Base-by-base conservation (phyloP, 1,140 invertebrate genomes). In the Zaprionus nigranus region DNA sequence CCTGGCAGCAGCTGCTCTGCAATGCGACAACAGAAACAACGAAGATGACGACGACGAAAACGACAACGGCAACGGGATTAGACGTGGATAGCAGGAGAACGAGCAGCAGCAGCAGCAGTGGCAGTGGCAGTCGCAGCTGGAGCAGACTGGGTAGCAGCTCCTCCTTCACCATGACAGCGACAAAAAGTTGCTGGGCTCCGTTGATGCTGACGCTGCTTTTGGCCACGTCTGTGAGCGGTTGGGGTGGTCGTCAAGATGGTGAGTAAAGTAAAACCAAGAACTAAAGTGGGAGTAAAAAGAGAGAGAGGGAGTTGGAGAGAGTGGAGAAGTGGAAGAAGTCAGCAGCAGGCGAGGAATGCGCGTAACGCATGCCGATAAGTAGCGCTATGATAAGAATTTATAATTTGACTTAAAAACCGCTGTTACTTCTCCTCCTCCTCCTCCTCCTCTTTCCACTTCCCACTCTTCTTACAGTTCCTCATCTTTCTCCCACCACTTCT, bases 331-430 rank as follows among this genome's bases (percentile, higher is more conserved):
- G n/a, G n/a, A 4, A n/a, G 34, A 12, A 9, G n/a, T 30, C 28
- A 58, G 30, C 24, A 57, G 54, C 54, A 58, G 22, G 66, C 13
- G 30, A 43, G 43, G 61, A 62, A 60, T 73, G 63, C 63, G 71
- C 75, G 71, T 68, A 78, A 74, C 71, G 64, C 75, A 74, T 75
- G 70, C 75, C 75, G 79, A 85, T 90, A 90, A 82, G 81, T 90
- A 90, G 79, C 86, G 85, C 62, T 90, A 87, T 88, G 85, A 90
- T 90, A 90, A 76, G 85, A 90, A 90, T 90, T 90, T 90, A 90
- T 90, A 90, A 90, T 90, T 90, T 85, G 72, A 60, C 74, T 77
- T 77, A 61, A 36, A 24, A 9, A 49, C 12, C 26, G 15, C 26
- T 5, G 26, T 2, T 26, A 17, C 12, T n/a, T 3, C 6, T 15